A percentile compares a stretch with the other conserved stretches of the same genome.
Evolutionary conservation across 2,113 vertebrate species (phyloP).

Genomic region (Cyanoderma ruficeps): DNA sequence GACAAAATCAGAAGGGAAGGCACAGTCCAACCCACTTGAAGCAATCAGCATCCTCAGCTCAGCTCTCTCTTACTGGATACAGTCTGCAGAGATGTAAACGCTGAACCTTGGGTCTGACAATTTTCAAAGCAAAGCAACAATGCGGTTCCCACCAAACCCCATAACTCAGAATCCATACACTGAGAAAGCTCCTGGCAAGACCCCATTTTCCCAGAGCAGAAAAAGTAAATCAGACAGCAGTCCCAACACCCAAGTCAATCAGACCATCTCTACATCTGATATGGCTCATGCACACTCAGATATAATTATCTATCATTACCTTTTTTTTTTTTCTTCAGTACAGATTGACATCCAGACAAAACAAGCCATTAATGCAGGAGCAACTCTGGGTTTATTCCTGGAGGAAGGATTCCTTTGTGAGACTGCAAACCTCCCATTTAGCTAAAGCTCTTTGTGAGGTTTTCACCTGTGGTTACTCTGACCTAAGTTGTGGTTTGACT

Average conservation of each 20-base stretch:
- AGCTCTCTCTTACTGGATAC: neutral
- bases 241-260: neutral
- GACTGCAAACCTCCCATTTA: neutral
- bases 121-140: neutral
- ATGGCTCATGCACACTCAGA: neutral
- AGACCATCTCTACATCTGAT: conserved; percentile 12
- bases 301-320: conserved; percentile 35
- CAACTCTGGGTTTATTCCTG: conserved; percentile 6
- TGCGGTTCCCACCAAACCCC: neutral
- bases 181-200: neutral
- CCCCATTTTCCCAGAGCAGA: neutral
- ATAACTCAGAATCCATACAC: neutral
- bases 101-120: neutral
- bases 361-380: conserved; percentile 37
- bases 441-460: neutral
- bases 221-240: neutral
- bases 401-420: conserved; percentile 1
- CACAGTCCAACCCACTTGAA: neutral
- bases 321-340: neutral
- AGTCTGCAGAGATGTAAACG: neutral
- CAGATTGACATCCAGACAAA: conserved; percentile 42
- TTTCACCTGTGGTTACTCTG: neutral
- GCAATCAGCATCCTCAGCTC: neutral
- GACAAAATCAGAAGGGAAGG: neutral
- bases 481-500: neutral